Evolutionary conservation across 2,797 vertebrate species (phyloP), one percentile per base, ranked within the genome.

Genomic region (Scyliorhinus canicula): DNA sequence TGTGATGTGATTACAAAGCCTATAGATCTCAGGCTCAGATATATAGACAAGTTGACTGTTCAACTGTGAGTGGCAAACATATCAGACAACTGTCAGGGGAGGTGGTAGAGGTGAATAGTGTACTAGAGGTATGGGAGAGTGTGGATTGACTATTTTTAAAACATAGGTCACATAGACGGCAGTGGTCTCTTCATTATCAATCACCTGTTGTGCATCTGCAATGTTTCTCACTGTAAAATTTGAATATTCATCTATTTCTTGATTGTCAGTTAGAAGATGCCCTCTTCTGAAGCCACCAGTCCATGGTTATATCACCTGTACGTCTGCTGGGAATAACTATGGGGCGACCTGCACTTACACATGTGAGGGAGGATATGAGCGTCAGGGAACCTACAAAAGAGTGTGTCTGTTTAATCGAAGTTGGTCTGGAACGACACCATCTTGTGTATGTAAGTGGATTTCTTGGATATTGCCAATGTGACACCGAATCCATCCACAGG

Each of bases 321-420:
- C 98, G 95, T 98, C 98, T 0, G 98, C 97, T 0, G 96, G 97
- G 71, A 98, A 98, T 95, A 99, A 99, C 97, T 99, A 98, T 0
- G 99, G 99, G 0, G 98, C 99, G 2, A 96, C 96, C 3, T 99
- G 99, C 95, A 98, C 99, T 96, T 98, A 99, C 95, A 96, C 97
- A 95, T 99, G 99, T 24, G 98, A 99, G 0, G 97, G 98, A 50
- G 98, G 99, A 95, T 98, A 98, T 0, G 99, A 99, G 95, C 97
- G 96, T 65, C 97, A 96, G 95, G 99, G 99, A 3, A 94, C 95
- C 0, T 95, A 97, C 0, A 97, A 97, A 90, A 96, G 98, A 0
- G 98, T 99, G 95, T 99, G 99, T 96, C 98, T 98, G 96, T 98
- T 98, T 95, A 98, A 96, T 95, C 97, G 97, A 96, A 98, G 96